Evolutionary conservation across 2,888 invertebrate genomes (phyloP).

Genomic region (Sinopyrophorus schimmeli): DNA sequence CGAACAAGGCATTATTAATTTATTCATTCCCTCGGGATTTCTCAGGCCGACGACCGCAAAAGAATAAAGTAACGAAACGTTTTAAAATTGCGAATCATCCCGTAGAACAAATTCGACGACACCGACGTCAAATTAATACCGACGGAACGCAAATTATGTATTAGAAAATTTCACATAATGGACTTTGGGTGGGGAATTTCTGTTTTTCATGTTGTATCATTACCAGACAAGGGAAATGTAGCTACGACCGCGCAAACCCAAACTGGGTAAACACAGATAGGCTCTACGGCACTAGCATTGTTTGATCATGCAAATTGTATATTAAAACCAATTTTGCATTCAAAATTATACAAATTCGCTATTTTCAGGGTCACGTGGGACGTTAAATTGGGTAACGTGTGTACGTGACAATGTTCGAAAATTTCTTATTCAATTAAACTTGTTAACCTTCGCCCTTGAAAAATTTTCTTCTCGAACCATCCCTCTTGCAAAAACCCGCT

Average conservation of each 20-base stretch:
- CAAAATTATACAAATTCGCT: constrained; percentile 46
- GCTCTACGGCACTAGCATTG: constrained; percentile 49
- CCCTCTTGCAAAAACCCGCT: too few species aligned
- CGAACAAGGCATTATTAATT: constrained; percentile 49
- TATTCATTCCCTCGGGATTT: constrained; percentile 45
- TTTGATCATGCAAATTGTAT: constrained; percentile 56
- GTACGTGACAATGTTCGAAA: constrained; percentile 22
- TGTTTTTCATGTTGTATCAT: constrained; percentile 50
- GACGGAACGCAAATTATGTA: constrained; percentile 11
- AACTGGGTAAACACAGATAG: constrained; percentile 57
- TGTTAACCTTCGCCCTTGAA: constrained; percentile 5
- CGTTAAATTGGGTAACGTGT: constrained; percentile 29
- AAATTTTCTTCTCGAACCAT: too few species aligned
- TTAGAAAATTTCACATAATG: too few species aligned
- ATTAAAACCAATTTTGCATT: constrained; percentile 56
- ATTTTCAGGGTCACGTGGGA: constrained; percentile 37
- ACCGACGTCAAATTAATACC: constrained; percentile 43
- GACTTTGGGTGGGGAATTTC: constrained; percentile 22
- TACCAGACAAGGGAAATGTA: constrained; percentile 43
- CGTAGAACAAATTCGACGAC: constrained; percentile 37
- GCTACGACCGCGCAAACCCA: constrained; percentile 42
- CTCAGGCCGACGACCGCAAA: constrained; percentile 44
- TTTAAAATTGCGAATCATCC: constrained; percentile 42
- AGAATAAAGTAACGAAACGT: constrained; percentile 42
- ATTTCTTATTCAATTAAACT: constrained; percentile 18